Conservation (phyloP, 2,888 invertebrate genomes). For the Drosophila neonasuta region DNA sequence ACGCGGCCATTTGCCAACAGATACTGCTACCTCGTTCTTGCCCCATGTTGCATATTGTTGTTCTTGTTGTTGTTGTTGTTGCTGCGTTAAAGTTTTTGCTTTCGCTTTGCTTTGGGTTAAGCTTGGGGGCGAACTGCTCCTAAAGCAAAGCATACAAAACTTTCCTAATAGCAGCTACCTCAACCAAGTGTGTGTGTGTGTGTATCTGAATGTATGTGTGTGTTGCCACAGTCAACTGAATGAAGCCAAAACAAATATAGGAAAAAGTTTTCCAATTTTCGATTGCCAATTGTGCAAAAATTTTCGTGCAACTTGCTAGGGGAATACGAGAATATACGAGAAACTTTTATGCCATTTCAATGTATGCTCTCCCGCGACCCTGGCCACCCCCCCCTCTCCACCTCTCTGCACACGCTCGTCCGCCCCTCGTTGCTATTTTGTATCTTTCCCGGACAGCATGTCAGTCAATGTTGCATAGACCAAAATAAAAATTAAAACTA, state of each 20-base stretch:
- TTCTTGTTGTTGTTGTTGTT: conserved; percentile 26
- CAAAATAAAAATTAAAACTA: conserved; percentile 42
- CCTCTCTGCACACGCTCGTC: not conserved
- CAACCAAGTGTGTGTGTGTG: conserved; percentile 26
- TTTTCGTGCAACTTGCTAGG: conserved; percentile 66
- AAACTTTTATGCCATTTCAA: conserved; percentile 70
- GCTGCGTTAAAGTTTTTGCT: conserved; percentile 53
- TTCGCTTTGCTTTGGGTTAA: conserved; percentile 47
- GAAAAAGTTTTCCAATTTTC: conserved; percentile 76
- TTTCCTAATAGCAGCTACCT: conserved; percentile 69
- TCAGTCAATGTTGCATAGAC: conserved; percentile 31
- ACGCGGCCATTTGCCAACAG: conserved; percentile 52
- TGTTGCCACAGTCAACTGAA: conserved; percentile 63
- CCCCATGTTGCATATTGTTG: conserved; percentile 17
- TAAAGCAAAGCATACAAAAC: conserved; percentile 61
- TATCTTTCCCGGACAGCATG: conserved; percentile 39
- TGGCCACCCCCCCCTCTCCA: not conserved
- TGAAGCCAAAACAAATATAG: conserved; percentile 77
- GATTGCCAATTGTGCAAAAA: conserved; percentile 76
- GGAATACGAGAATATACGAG: conserved; percentile 64
- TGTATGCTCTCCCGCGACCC: conserved; percentile 25
- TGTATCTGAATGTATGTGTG: conserved; percentile 32
- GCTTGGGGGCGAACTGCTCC: conserved; percentile 44
- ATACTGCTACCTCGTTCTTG: conserved; percentile 21
- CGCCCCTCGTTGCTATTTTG: not conserved